phyloP scores from a whole-genome alignment of 2,797 vertebrate genomes.

The Rhincodon typus region DNA sequence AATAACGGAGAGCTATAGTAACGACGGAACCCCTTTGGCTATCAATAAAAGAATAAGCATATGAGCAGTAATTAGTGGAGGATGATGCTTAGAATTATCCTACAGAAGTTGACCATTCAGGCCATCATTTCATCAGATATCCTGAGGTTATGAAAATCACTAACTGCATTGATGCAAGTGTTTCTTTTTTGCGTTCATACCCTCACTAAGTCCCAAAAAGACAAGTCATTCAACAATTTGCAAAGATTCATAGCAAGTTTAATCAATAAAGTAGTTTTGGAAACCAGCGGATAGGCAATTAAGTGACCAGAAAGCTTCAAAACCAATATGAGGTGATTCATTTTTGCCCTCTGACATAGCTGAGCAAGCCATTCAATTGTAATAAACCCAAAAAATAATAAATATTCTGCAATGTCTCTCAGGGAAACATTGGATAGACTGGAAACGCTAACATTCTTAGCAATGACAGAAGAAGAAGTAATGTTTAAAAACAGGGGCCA shows the following conservation, averaged over 20 bases:
- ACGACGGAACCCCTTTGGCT: conserved; percentile 95
- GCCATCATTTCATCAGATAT: background rate
- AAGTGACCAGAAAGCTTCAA: background rate
- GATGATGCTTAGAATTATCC: background rate
- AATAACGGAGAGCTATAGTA: conserved; percentile 96
- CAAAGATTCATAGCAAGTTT: background rate
- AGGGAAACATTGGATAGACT: background rate
- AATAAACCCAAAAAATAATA: background rate
- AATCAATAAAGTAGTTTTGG: background rate
- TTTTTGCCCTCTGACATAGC: too few relatives aligned
- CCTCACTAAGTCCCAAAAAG: background rate
- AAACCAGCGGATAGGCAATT: background rate
- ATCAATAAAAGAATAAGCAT: conserved; percentile 46
- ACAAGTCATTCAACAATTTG: background rate
- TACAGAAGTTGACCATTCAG: background rate
- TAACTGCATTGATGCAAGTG: background rate
- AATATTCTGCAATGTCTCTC: background rate
- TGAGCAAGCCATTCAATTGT: background rate
- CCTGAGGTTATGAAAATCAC: background rate
- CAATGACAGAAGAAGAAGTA: background rate
- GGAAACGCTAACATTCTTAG: background rate
- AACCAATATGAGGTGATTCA: background rate
- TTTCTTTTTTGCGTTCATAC: background rate
- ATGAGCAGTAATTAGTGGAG: background rate
- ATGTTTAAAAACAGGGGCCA: background rate